Evolutionary conservation across 2,113 vertebrate genomes (phyloP), one percentile per base, ranked within the genome.

Genomic region (Pardalotus punctatus): DNA sequence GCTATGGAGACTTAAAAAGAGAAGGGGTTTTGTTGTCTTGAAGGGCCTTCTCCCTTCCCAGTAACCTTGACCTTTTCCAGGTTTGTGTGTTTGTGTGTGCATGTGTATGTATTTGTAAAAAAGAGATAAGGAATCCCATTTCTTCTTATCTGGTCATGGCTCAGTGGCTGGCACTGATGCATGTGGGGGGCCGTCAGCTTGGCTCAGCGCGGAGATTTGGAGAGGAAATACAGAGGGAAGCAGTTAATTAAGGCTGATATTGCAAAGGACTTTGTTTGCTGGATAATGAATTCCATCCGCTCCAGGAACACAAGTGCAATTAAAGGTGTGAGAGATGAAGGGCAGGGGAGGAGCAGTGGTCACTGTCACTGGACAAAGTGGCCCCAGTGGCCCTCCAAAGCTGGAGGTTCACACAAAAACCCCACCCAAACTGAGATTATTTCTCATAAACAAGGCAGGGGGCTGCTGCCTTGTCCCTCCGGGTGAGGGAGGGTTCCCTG

Each of bases 51-150:
- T 97, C 96, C 97, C 71, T 95, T 96, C 97, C 97, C 96, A 85
- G 94, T 96, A 98, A 98, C 98, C 98, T 98, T 98, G 98, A 98
- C 98, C 98, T 98, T 98, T 98, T 97, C 93, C 96, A 92, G 89
- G 81, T 87, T 65, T 57, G 74, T 66, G 67, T 96, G 88, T 86
- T 77, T 86, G 69, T 66, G 57, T 83, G 91, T 87, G 60, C 35
- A 29, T 76, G 58, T 73, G 54, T 29, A 66, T 42, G 56, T 74
- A 36, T 89, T 88, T 86, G 81, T 56, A 57, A 87, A 60, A 64
- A 77, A 77, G 85, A 97, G 97, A 98, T 98, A 98, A 98, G 97
- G 97, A 98, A 98, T 98, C 95, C 97, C 97, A 98, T 98, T 98
- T 98, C 93, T 97, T 92, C 97, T 98, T 98, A 98, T 98, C 98